Base-by-base conservation (phyloP, 2,888 invertebrate genomes). In the Apamea crenata region DNA sequence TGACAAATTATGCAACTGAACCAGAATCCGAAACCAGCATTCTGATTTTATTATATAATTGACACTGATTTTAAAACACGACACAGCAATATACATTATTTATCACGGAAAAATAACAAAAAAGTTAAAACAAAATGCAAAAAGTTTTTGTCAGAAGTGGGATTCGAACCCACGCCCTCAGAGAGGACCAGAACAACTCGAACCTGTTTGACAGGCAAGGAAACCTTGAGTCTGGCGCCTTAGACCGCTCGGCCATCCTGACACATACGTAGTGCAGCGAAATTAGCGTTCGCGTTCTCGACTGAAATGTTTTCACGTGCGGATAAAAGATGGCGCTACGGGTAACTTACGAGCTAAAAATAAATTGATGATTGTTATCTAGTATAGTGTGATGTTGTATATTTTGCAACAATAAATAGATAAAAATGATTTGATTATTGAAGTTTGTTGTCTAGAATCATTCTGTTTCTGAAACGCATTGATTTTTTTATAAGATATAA, bases 221-320 rank as follows among this genome's bases (percentile, higher is more conserved):
- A 74, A 89, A 93, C 96, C 96, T 97, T 96, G 96, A 96, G 96
- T 96, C 96, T 96, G 96, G 96, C 98, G 98, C 98, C 98, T 98
- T 98, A 98, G 98, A 98, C 98, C 98, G 98, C 98, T 98, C 98
- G 98, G 98, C 98, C 98, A 98, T 98, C 98, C 98, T 98, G 98
- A 98, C 98, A 82, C 71, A 32, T 92, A 81, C 0, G 0, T 0
- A 0, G 0, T 0, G 0, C 0, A 77, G 56, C 83, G 94, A 94
- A 95, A 94, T 93, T 88, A 89, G 88, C 89, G 75, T 83, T 87
- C 78, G 79, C 56, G 44, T 88, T 89, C 82, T 81, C 80, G 29
- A 61, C 40, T 16, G 8, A 44, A 59, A 79, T 80, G 78, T 86
- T 92, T 72, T 32, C 0, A 21, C 1, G 7, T 16, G 18, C 7